phyloP scores from a whole-genome alignment of 2,113 vertebrate genomes.

The Epinephelus moara region DNA sequence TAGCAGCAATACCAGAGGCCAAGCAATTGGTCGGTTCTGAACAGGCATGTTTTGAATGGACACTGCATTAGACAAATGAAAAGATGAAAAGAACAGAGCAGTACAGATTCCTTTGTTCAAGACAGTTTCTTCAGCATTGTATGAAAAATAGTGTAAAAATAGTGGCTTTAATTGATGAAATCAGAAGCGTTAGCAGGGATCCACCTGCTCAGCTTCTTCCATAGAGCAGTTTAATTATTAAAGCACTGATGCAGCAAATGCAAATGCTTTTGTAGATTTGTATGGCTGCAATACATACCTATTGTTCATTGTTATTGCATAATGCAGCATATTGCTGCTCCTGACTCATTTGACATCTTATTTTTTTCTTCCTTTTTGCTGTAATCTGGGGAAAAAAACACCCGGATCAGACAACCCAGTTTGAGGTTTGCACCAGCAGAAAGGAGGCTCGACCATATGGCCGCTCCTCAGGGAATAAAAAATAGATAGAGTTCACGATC shows the following conservation, averaged over 20 bases:
- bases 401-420: constrained; percentile 5
- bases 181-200: not conserved
- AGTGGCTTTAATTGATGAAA: not conserved
- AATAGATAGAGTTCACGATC: constrained; percentile 66
- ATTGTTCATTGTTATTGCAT: constrained; percentile 1
- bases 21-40: no score
- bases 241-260: not conserved
- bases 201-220: constrained; percentile 1
- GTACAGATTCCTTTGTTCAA: not conserved
- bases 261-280: not conserved
- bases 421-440: constrained; percentile 22
- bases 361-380: not conserved
- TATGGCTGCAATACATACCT: not conserved
- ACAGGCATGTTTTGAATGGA: no score
- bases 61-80: not conserved
- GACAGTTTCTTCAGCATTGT: not conserved
- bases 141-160: not conserved
- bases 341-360: not conserved
- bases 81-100: not conserved
- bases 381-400: constrained; percentile 10
- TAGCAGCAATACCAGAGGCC: no score
- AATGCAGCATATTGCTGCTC: constrained; percentile 3
- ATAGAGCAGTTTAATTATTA: not conserved
- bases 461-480: constrained; percentile 59
- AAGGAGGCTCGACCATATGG: constrained; percentile 58